Percentiles rank a stretch among this genome's conserved stretches.
These are phyloP conservation scores for Coregonus clupeaformis DNA, from an alignment of 2,113 vertebrate species.

Conservation along the genomic window DNA sequence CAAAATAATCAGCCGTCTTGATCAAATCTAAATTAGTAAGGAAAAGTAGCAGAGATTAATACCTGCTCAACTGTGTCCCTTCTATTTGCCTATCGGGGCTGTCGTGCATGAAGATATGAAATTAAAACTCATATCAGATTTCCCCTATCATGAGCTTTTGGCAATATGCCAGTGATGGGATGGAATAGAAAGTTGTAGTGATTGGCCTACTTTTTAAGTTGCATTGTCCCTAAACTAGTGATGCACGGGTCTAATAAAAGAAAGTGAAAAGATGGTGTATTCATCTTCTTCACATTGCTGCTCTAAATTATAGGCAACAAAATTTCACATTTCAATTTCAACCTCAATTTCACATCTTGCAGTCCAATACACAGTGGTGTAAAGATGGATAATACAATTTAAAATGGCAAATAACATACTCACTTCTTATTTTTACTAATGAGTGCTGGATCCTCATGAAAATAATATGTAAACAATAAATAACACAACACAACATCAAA, in stretches of 20 bases:
- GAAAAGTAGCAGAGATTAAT: conserved; percentile 34
- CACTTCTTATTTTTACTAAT: no score
- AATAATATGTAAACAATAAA: no score
- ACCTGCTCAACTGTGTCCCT: conserved; percentile 48
- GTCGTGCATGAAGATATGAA: conserved; percentile 9
- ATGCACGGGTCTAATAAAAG: conserved; percentile 12
- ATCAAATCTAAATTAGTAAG: conserved; percentile 22
- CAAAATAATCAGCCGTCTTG: conserved; percentile 24
- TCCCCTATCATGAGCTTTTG: not conserved
- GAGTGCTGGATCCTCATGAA: no score
- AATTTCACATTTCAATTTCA: not conserved
- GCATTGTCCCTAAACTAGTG: conserved; percentile 9
- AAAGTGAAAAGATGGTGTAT: not conserved
- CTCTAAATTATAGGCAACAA: not conserved
- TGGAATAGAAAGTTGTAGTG: not conserved
- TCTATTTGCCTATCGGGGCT: conserved; percentile 30
- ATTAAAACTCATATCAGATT: conserved; percentile 4
- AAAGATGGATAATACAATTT: no score
- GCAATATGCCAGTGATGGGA: not conserved
- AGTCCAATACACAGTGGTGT: no score
- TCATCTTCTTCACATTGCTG: not conserved
- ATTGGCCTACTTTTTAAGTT: conserved; percentile 28
- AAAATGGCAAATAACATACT: no score
- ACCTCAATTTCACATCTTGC: no score
- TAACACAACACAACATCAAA: no score